Evolutionary conservation across 2,797 vertebrate genomes (phyloP).

Genomic region (Megalops cyprinoides): DNA sequence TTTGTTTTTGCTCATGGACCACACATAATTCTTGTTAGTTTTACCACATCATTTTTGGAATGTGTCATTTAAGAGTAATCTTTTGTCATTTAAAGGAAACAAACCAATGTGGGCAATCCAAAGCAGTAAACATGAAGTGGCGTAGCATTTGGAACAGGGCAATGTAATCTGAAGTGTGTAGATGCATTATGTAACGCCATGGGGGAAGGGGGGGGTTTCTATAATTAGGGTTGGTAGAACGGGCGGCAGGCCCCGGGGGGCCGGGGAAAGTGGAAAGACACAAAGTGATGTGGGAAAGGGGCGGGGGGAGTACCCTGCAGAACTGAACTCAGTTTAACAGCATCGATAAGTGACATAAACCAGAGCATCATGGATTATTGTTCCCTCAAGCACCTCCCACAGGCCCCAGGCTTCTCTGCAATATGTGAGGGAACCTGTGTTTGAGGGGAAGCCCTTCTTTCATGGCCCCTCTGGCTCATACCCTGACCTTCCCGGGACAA

Average conservation of each 20-base stretch:
- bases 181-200: constrained; percentile 48
- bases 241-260: constrained; percentile 41
- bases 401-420: background rate
- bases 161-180: constrained; percentile 27
- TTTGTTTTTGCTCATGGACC: background rate
- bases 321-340: constrained; percentile 13
- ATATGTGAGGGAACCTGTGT: no score
- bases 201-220: constrained; percentile 45
- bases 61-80: no score
- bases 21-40: background rate
- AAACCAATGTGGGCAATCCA: background rate
- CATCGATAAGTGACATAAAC: background rate
- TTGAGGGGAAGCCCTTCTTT: constrained; percentile 2
- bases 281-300: background rate
- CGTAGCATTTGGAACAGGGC: background rate
- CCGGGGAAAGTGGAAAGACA: constrained; percentile 38
- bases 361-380: background rate
- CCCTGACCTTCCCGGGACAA: background rate
- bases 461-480: background rate
- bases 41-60: background rate
- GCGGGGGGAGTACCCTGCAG: constrained; percentile 12
- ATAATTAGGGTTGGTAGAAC: constrained; percentile 57
- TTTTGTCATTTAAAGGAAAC: background rate
- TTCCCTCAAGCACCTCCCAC: background rate
- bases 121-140: background rate